Evolutionary conservation across 1,140 invertebrate genomes (phyloP).

Genomic region (Cyclargus thomasi): DNA sequence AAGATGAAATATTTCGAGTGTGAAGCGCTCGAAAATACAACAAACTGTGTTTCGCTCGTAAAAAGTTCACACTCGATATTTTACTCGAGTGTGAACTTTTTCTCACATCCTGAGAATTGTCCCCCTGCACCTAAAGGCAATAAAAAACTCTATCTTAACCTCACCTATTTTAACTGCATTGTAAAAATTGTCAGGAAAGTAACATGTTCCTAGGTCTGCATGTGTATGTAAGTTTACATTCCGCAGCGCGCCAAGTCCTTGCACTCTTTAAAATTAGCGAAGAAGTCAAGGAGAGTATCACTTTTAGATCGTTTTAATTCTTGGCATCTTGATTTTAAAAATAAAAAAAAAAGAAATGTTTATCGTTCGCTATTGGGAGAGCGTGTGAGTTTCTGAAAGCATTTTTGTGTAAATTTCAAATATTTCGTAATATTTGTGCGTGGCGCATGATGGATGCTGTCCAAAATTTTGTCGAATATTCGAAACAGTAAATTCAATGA

Average conservation of each 20-base stretch:
- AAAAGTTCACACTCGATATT: too few species aligned
- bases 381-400: neutral
- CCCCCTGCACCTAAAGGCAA: too few species aligned
- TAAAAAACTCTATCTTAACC: too few species aligned
- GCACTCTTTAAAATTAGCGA: constrained; percentile 15
- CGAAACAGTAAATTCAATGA: neutral
- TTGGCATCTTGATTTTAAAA: constrained; percentile 2
- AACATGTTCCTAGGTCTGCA: neutral
- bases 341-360: neutral
- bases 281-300: constrained; percentile 6
- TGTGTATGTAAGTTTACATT: neutral
- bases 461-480: neutral
- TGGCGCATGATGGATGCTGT: neutral
- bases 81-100: too few species aligned
- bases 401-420: constrained; percentile 1
- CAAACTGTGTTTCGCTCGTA: too few species aligned
- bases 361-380: neutral
- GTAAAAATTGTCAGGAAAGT: neutral
- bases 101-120: too few species aligned
- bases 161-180: neutral
- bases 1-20: too few species aligned
- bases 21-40: too few species aligned
- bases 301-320: constrained; percentile 9
- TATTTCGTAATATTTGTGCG: neutral
- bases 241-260: neutral